Evolutionary conservation across 2,888 invertebrate genomes (phyloP).

Genomic region (Proisotoma minuta): DNA sequence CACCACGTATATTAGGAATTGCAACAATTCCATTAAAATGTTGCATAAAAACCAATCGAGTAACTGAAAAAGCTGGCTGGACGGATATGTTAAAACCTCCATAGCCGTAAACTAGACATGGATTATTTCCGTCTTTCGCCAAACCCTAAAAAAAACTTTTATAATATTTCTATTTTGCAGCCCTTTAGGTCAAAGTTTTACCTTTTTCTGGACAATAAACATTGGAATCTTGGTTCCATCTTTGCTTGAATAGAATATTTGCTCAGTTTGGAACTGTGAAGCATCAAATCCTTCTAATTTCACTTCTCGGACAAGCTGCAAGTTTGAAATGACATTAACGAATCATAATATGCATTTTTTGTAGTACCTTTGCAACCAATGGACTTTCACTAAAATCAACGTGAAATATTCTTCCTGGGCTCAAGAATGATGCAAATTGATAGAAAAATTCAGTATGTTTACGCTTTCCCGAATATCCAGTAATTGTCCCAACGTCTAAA

Average conservation of each 20-base stretch:
- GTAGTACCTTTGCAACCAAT: constrained; percentile 59
- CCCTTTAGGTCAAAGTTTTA: constrained; percentile 49
- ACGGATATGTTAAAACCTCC: constrained; percentile 94
- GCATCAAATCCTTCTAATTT: constrained; percentile 76
- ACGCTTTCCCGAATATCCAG: constrained; percentile 77
- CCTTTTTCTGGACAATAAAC: constrained; percentile 83
- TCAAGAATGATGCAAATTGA: constrained; percentile 87
- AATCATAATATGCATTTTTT: not conserved
- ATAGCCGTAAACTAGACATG: constrained; percentile 89
- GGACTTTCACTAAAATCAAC: constrained; percentile 65
- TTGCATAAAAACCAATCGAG: constrained; percentile 80
- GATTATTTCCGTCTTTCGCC: constrained; percentile 51
- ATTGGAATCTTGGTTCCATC: constrained; percentile 93
- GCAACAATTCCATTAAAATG: constrained; percentile 84
- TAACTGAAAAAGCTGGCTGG: constrained; percentile 83
- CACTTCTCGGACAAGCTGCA: constrained; percentile 75
- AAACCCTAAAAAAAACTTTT: constrained; percentile 17
- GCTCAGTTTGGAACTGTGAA: constrained; percentile 72
- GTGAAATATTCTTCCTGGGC: constrained; percentile 80
- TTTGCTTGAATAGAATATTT: constrained; percentile 87
- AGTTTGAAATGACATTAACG: constrained; percentile 26
- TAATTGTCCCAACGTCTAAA: constrained; percentile 80
- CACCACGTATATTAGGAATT: constrained; percentile 90
- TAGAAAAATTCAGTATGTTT: constrained; percentile 86
- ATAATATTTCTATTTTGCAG: too few species aligned